phyloP scores from a whole-genome alignment of 2,113 vertebrate species.

The Gymnogyps californianus region DNA sequence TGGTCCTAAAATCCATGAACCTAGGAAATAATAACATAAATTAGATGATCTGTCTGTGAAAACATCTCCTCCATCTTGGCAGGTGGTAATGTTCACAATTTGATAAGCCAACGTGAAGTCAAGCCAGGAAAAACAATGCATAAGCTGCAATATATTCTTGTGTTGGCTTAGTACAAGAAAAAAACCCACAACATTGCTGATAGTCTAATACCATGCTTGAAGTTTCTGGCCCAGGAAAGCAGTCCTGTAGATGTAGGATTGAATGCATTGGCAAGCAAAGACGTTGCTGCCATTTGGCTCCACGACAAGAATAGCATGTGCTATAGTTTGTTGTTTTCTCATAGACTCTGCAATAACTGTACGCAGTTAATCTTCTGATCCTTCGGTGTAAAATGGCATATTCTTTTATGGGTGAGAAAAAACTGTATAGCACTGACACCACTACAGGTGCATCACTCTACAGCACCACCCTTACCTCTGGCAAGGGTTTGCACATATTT shows the following conservation, averaged over 20 bases:
- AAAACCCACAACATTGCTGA: not conserved
- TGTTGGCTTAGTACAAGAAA: not conserved
- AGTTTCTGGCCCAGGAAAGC: not conserved
- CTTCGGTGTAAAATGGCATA: not conserved
- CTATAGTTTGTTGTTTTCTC: not conserved
- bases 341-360: not conserved
- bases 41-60: not conserved
- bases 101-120: slow-evolving; percentile 19
- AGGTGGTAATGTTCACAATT: slow-evolving; percentile 13
- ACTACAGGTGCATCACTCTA: not conserved
- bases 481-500: not conserved
- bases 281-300: slow-evolving; percentile 8
- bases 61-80: not conserved
- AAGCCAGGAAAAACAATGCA: slow-evolving; percentile 33
- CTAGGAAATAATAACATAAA: not conserved
- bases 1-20: not conserved
- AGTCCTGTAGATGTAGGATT: not conserved
- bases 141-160: not conserved
- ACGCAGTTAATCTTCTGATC: not conserved
- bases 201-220: not conserved
- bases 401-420: not conserved
- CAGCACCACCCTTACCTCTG: not conserved
- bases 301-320: not conserved
- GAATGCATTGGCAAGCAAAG: not conserved
- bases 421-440: not conserved